Base-by-base conservation (phyloP, 23 tunicate species). In the Clavelina lepadiformis region DNA sequence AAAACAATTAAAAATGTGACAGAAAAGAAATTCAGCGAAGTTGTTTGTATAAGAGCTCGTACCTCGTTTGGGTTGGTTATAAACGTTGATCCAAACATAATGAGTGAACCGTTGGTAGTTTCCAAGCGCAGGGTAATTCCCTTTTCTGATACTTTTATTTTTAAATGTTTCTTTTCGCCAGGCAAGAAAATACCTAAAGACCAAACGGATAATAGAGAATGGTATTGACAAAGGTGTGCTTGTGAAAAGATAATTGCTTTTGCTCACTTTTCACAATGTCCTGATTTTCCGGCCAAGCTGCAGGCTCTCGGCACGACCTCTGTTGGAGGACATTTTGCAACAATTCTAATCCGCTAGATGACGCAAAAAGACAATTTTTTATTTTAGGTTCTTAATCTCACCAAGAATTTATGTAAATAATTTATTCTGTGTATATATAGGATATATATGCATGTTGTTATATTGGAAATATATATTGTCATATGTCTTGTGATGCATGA, bases 41-140 rank as follows among this genome's bases (percentile, higher is more conserved):
- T n/a, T n/a, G n/a, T n/a, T n/a, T n/a, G n/a, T n/a, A n/a, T n/a
- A n/a, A n/a, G n/a, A n/a, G 13, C 15, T 54, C 22, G 19, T 20
- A 61, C 67, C 46, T 61, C 67, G 46, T 61, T 61, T 33, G 67
- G 67, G 35, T 61, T 46, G 2, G 67, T 61, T 19, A 61, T 23
- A n/a, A 19, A 61, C 2, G 67, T 61, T 19, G 67, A 61, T 18
- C 67, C 67, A 3, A 61, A 18, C 67, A 61, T 33, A 2, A 61
- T 1, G n/a, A 61, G 2, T 3, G 67, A 61, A 19, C 67, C 67
- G 67, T 61, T 11, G 3, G 5, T 46, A 18, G 67, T 61, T 30
- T 61, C 67, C 8, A 61, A 46, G 15, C 67, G 67, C 5, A 61
- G 46, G 44, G 67, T 61, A 18, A 61, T 61, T 3, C 67, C 67